A percentile compares a stretch with the other conserved stretches of the same genome.
These are phyloP conservation scores for Callorhinus ursinus DNA, from an alignment of 2,113 vertebrate genomes.

Conservation along the genomic window DNA sequence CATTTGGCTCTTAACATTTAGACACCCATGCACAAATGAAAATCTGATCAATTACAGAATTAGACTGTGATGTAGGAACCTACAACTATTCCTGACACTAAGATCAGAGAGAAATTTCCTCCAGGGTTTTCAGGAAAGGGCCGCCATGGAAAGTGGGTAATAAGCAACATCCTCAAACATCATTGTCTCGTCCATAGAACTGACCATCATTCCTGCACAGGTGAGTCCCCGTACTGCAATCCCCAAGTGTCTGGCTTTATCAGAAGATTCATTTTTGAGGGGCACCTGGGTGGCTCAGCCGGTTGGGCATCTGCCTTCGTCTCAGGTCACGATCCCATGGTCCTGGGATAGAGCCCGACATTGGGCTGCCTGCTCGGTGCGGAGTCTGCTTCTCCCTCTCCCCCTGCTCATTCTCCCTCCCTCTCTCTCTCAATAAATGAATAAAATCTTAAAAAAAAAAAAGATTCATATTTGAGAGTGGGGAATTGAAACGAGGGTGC, in stretches of 20 bases:
- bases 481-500: neutral
- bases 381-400: too few species aligned
- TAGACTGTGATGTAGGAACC: neutral
- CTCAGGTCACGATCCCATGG: too few species aligned
- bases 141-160: neutral
- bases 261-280: neutral
- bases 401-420: too few species aligned
- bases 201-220: neutral
- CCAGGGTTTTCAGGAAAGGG: neutral
- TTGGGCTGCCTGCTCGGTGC: too few species aligned
- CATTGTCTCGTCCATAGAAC: neutral
- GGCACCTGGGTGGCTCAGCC: too few species aligned
- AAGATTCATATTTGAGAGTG: neutral
- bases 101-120: neutral
- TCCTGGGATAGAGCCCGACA: too few species aligned
- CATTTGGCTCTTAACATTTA: neutral
- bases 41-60: neutral
- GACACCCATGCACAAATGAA: neutral
- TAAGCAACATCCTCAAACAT: neutral
- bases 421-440: too few species aligned
- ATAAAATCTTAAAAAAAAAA: too few species aligned
- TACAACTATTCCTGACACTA: neutral
- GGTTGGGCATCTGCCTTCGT: too few species aligned
- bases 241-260: neutral
- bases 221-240: accelerated